phyloP scores from a whole-genome alignment of 2,113 vertebrate genomes.

The Centropus unirufus region DNA sequence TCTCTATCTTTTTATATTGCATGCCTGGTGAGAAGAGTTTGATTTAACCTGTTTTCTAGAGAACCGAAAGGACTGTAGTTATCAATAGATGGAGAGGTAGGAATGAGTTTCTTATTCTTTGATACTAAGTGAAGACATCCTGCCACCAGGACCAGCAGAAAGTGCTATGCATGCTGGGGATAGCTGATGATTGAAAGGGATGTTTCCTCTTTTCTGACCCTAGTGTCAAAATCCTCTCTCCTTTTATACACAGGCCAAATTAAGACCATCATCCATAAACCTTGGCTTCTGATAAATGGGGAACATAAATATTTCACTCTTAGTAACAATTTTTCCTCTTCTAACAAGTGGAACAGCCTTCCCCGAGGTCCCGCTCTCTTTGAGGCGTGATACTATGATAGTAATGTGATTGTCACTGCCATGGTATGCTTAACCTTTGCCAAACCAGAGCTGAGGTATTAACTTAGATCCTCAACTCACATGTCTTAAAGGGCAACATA shows the following conservation, averaged over 20 bases:
- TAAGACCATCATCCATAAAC: background rate
- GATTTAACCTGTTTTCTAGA: background rate
- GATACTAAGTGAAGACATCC: background rate
- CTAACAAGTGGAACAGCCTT: slow-evolving; percentile 45
- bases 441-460: slow-evolving; percentile 71
- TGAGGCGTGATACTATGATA: slow-evolving; percentile 54
- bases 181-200: background rate
- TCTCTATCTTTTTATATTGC: background rate
- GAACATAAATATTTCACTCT: slow-evolving; percentile 15
- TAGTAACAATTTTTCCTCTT: slow-evolving; percentile 32
- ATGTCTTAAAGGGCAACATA: slow-evolving; percentile 71
- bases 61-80: background rate
- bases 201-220: background rate
- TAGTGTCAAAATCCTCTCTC: background rate
- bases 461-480: slow-evolving; percentile 66
- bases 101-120: background rate
- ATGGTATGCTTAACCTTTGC: slow-evolving; percentile 78
- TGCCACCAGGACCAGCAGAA: background rate
- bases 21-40: background rate
- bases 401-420: slow-evolving; percentile 73
- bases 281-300: background rate
- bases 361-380: slow-evolving; percentile 56
- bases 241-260: background rate
- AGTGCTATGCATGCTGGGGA: background rate
- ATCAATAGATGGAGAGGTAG: background rate